Evolutionary conservation across 2,797 vertebrate genomes (phyloP), one percentile per base, ranked within the genome.

Genomic region (Rhabdomys pumilio): DNA sequence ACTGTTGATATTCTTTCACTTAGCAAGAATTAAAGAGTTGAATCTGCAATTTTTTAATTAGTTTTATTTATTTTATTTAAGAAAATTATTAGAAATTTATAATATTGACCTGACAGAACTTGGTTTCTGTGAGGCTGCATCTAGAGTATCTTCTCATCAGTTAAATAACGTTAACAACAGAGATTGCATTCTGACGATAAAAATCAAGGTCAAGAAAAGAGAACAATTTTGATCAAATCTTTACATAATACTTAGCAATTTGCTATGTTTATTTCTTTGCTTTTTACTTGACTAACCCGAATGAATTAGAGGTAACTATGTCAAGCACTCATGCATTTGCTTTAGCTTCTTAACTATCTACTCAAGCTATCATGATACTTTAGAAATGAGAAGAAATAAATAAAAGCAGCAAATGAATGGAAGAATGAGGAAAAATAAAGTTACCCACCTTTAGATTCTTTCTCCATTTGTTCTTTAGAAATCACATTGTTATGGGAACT

Each of bases 31-130:
- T 95, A 84, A 86, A 41, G 79, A 91, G 59, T 9, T 80, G n/a
- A 79, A 96, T 26, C 41, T 90, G 63, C 77, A 9, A 50, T 77
- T 92, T 92, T 89, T 91, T 76, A 96, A 44, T 63, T 20, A 87
- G 4, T 69, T 93, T 93, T 90, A 89, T 87, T 79, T 87, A 87
- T 85, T 85, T 82, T 61, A 53, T 12, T 81, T 88, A 75, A 92
- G 57, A 65, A 85, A 95, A 91, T 50, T 26, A 63, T 57, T 67
- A 84, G 76, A 89, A 95, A 96, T 65, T 57, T 9, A 9, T n/a
- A 95, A 63, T 82, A 63, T 4, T 65, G 61, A 89, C 5, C 38
- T 81, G 8, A 59, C 57, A 55, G 44, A 84, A 8, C 26, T 90
- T 88, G 65, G 3, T 15, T 53, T 84, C 53, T 87, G 26, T 76